Base-by-base conservation (phyloP, 30 jellyfish, hydroid and myxozoan species). In the Aurelia aurita region DNA sequence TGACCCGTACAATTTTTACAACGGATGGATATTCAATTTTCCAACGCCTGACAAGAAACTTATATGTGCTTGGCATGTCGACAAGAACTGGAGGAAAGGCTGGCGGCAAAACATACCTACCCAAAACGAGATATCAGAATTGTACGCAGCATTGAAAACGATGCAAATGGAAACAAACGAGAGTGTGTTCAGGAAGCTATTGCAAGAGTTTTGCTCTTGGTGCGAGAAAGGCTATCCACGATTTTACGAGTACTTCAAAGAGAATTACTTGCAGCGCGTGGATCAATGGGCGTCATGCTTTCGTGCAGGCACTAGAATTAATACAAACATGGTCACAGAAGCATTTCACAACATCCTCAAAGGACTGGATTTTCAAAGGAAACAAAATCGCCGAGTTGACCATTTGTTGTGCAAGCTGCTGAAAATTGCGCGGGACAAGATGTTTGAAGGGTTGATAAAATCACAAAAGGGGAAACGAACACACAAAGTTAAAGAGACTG, bases 11-110 rank as follows among this genome's bases (percentile, higher is more conserved):
- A 74, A 77, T n/a, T 34, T 76, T 31, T 54, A 54, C 62, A 76
- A 76, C 28, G 60, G 65, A 3, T 55, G 88, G 77, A n/a, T 39
- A 6, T 21, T 11, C 6, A 7, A 51, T 9, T 76, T 59, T 21
- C 39, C 62, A 4, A 15, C 28, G 2, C 47, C 72, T 2, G 46
- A 72, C 12, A 3, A 16, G 58, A 77, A 53, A 27, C 88, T 54
- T 21, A 54, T 76, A 4, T 76, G 80, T 57, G 27, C 88, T 13
- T 76, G 88, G 88, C 61, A 76, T 76, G 88, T 76, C 8, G 88
- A 76, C 22, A 55, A 58, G 45, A 76, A 76, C 72, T 19, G 46
- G 25, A 10, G 46, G 53, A 57, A 47, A 23, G 45, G 45, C 25
- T 13, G 55, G 2, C 19, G 43, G 8, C 21, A 39, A 49, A 28